phyloP scores from a whole-genome alignment of 2,113 vertebrate genomes.

The Columba livia region DNA sequence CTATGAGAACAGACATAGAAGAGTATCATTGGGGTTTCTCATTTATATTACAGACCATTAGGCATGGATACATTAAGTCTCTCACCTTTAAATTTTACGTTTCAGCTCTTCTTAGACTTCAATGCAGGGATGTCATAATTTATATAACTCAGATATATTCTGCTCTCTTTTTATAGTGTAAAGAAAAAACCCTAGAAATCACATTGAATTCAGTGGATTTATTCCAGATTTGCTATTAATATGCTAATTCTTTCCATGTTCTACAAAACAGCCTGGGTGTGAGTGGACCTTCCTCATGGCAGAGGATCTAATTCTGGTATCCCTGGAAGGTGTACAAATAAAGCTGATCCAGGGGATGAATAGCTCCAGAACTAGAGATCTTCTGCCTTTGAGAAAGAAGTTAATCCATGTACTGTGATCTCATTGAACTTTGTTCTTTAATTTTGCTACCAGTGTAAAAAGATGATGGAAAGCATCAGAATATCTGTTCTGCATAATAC shows the following conservation, averaged over 20 bases:
- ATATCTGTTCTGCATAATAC: conserved; percentile 1
- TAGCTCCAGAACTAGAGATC: background rate
- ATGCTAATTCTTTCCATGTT: background rate
- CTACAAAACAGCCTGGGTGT: background rate
- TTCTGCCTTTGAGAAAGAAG: background rate
- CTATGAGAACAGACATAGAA: conserved; percentile 42
- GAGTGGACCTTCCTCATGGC: background rate
- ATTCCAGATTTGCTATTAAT: background rate
- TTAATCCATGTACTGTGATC: conserved; percentile 7
- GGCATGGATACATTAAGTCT: conserved; percentile 43
- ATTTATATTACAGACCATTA: conserved; percentile 70
- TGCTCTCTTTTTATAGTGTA: background rate
- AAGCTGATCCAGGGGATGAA: conserved; percentile 1
- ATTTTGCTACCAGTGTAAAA: background rate
- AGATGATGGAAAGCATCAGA: background rate
- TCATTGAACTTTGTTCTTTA: background rate
- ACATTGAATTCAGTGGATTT: background rate
- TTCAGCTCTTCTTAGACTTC: conserved; percentile 29
- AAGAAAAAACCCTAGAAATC: background rate
- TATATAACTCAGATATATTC: background rate
- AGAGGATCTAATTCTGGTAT: background rate
- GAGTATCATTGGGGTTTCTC: conserved; percentile 58
- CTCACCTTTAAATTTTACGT: conserved; percentile 53
- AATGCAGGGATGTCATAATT: background rate
- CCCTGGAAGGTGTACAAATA: background rate